Evolutionary conservation across 2,888 invertebrate species (phyloP).

Genomic region (Drosophila dives): DNA sequence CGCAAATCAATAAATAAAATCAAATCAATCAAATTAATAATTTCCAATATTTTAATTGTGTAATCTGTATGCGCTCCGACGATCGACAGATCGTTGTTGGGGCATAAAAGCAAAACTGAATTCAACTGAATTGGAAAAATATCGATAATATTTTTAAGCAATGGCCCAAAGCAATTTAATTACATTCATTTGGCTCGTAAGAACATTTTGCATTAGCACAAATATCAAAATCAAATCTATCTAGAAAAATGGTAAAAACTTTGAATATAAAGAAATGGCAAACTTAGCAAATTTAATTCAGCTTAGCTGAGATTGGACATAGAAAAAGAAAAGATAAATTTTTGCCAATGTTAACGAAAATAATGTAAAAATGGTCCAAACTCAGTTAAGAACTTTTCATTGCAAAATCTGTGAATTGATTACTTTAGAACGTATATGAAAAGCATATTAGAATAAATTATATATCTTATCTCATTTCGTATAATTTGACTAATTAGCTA

Average conservation of each 20-base stretch:
- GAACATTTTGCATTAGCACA: not conserved
- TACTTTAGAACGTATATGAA: not conserved
- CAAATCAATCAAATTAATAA: conserved; percentile 51
- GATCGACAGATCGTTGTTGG: conserved; percentile 5
- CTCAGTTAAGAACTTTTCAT: not conserved
- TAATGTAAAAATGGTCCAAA: not conserved
- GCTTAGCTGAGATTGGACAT: not conserved
- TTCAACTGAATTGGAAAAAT: conserved; percentile 5
- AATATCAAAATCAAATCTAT: not conserved
- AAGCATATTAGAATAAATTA: not conserved
- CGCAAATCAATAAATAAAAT: conserved; percentile 12
- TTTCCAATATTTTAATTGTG: conserved; percentile 13
- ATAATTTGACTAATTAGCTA: no score
- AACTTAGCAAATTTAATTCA: not conserved
- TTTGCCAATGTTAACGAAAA: not conserved
- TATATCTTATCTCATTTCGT: no score
- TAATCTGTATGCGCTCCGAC: conserved; percentile 11
- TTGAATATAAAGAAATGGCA: not conserved
- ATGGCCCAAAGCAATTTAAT: not conserved
- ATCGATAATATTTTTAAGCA: conserved; percentile 1
- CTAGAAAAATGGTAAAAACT: not conserved
- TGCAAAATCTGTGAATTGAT: not conserved
- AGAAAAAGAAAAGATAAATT: not conserved
- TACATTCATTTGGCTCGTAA: not conserved
- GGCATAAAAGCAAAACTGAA: conserved; percentile 2